Conservation (phyloP, 2,113 vertebrate genomes). For the Megatriorchis doriae region DNA sequence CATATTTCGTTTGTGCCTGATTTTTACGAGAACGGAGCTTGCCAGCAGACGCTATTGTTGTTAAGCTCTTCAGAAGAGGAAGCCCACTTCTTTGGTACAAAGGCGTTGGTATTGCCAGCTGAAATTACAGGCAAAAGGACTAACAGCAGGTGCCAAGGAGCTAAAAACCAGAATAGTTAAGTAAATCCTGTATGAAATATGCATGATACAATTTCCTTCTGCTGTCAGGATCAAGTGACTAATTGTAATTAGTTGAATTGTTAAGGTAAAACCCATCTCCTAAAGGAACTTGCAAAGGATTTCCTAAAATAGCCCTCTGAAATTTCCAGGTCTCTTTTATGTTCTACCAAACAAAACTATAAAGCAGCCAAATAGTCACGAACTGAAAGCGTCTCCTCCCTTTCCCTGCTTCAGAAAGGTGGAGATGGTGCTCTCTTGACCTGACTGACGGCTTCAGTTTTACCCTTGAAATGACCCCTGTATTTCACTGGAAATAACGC, state of each 20-base stretch:
- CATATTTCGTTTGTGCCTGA: background rate
- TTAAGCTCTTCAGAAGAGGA: background rate
- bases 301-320: constrained; percentile 19
- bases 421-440: background rate
- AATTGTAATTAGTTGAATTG: constrained; percentile 6
- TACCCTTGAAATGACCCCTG: background rate
- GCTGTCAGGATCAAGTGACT: background rate
- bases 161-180: background rate
- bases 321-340: constrained; percentile 1
- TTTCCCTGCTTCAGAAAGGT: background rate
- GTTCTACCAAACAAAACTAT: background rate
- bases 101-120: background rate
- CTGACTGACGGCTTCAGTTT: background rate
- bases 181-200: constrained; percentile 5
- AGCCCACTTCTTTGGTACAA: background rate
- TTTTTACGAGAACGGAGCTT: background rate
- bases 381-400: background rate
- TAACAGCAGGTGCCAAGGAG: background rate
- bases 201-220: background rate
- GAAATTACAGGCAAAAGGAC: background rate
- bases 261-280: background rate
- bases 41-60: background rate
- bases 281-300: background rate
- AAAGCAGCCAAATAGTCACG: background rate
- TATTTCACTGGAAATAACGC: background rate